Evolutionary conservation across 2,888 invertebrate species (phyloP).

Genomic region (Sphaerophoria taeniata): DNA sequence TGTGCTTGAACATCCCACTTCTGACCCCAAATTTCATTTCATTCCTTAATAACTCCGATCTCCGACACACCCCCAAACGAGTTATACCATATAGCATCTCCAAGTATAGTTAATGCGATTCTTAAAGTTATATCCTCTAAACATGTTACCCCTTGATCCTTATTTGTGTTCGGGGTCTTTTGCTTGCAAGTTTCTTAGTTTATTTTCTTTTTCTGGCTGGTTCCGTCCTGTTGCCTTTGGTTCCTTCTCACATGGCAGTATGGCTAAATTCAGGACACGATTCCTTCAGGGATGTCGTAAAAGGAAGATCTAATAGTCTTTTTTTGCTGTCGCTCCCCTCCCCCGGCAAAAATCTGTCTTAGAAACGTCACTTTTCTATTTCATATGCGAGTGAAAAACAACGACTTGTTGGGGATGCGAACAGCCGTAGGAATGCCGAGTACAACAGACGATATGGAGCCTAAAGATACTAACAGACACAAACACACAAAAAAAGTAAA

Average conservation of each 20-base stretch:
- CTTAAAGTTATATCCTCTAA: conserved; percentile 62
- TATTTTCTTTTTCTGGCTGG: conserved; percentile 17
- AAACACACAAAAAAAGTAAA: conserved; percentile 34
- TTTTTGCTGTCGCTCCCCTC: conserved; percentile 51
- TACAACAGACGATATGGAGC: conserved; percentile 4
- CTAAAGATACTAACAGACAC: not conserved
- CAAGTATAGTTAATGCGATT: conserved; percentile 53
- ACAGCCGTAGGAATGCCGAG: not conserved
- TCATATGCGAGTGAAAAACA: conserved; percentile 42
- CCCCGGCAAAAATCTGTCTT: not conserved
- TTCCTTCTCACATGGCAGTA: conserved; percentile 25
- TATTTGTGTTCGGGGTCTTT: conserved; percentile 63
- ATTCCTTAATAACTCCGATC: conserved; percentile 15
- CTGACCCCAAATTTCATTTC: not conserved
- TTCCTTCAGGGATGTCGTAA: conserved; percentile 72
- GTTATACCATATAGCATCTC: conserved; percentile 64
- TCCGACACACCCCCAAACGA: conserved; percentile 21
- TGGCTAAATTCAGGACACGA: conserved; percentile 72
- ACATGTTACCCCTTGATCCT: conserved; percentile 64
- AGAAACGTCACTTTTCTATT: conserved; percentile 27
- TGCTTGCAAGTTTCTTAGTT: conserved; percentile 53
- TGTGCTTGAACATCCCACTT: not conserved
- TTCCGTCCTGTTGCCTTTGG: not conserved
- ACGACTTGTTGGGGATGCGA: conserved; percentile 4
- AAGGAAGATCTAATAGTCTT: conserved; percentile 70